phyloP scores from a whole-genome alignment of 23 tunicate genomes.

The Phallusia fumigata region DNA sequence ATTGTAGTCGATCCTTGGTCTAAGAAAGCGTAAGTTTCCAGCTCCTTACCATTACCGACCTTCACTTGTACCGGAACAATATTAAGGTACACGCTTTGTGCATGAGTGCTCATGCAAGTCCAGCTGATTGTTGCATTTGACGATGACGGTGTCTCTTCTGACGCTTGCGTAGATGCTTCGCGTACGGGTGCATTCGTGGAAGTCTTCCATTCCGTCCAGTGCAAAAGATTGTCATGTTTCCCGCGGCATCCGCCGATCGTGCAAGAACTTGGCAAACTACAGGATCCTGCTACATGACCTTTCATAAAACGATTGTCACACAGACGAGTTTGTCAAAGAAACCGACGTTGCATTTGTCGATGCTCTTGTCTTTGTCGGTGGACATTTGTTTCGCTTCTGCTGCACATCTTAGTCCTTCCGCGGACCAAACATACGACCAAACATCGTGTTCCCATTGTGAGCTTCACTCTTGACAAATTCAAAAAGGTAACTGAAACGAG shows the following conservation, averaged over 20 bases:
- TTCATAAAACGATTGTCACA: too few relatives aligned
- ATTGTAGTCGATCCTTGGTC: not conserved
- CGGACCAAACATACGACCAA: not conserved
- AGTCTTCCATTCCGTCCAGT: slow-evolving; percentile 7
- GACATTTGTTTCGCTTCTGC: not conserved
- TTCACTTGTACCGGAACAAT: not conserved
- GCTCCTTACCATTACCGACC: not conserved
- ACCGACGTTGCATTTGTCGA: not conserved
- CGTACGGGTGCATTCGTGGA: not conserved
- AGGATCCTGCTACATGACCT: too few relatives aligned
- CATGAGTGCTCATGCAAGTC: slow-evolving; percentile 16
- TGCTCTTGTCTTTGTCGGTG: too few relatives aligned
- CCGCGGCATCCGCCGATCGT: not conserved
- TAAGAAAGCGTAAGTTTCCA: not conserved
- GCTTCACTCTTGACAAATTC: not conserved
- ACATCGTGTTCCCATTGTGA: not conserved
- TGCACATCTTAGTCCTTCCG: not conserved
- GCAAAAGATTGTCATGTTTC: not conserved
- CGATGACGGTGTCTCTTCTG: not conserved
- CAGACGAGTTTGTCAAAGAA: not conserved
- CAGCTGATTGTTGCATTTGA: slow-evolving; percentile 3
- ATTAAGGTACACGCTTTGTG: not conserved
- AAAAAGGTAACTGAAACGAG: not conserved
- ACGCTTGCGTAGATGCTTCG: not conserved
- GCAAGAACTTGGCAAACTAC: not conserved